Percentiles rank a stretch among this genome's conserved stretches.
These are phyloP conservation scores for Diabrotica undecimpunctata DNA, from an alignment of 1,140 invertebrate species.

Conservation along the genomic window DNA sequence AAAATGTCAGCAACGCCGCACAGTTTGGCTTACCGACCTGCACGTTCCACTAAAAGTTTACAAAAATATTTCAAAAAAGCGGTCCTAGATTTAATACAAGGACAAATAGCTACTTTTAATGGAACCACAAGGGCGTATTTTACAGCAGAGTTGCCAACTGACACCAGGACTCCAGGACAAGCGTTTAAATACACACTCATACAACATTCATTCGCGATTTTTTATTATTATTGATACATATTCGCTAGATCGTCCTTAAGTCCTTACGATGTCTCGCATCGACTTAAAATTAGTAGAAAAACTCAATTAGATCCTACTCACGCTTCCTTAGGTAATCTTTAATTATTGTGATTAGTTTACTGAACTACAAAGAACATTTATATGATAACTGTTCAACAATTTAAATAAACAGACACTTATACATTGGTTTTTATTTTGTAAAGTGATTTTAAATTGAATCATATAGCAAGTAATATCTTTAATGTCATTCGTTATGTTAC, in stretches of 20 bases:
- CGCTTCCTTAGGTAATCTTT: no score
- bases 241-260: conserved; percentile 42
- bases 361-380: no score
- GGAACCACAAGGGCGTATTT: neutral
- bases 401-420: no score
- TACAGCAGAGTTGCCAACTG: conserved; percentile 21
- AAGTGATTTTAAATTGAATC: no score
- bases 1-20: neutral
- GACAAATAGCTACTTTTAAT: neutral
- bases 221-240: conserved; percentile 16
- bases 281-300: neutral
- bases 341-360: no score
- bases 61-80: no score
- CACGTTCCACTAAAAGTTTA: no score
- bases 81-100: neutral
- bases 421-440: no score
- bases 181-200: conserved; percentile 41
- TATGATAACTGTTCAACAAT: no score
- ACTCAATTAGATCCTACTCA: no score
- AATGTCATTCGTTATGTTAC: no score
- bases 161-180: conserved; percentile 42
- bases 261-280: conserved; percentile 29
- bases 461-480: no score
- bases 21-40: neutral
- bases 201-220: conserved; percentile 26